phyloP scores from a whole-genome alignment of 2,113 vertebrate species.

The Mobula hypostoma region DNA sequence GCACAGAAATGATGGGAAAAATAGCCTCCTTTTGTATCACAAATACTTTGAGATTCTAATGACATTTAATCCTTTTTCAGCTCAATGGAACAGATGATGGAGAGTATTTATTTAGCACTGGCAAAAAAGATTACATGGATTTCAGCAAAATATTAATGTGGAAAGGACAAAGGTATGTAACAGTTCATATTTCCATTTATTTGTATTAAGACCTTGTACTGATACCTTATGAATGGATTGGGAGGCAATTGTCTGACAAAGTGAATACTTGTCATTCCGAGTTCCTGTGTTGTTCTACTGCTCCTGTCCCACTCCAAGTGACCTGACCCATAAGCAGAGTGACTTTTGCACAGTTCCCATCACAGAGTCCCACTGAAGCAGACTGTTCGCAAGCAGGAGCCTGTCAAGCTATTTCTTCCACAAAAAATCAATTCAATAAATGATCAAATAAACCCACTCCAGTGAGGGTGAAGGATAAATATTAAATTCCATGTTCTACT shows the following conservation, averaged over 20 bases:
- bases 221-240: background rate
- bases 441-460: no score
- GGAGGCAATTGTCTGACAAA: no score
- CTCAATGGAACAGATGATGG: background rate
- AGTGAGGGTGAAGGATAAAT: no score
- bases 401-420: no score
- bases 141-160: constrained; percentile 4
- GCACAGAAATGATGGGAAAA: no score
- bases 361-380: no score
- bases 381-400: no score
- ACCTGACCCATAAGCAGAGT: background rate
- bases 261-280: background rate
- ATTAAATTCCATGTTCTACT: no score
- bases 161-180: constrained; percentile 32
- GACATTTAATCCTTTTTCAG: constrained; percentile 26
- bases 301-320: background rate
- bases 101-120: constrained; percentile 10
- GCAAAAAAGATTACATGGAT: constrained; percentile 23
- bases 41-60: background rate
- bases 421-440: no score
- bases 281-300: background rate
- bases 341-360: no score
- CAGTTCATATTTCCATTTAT: background rate
- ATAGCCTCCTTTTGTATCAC: no score
- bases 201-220: background rate